Evolutionary conservation across 1,140 invertebrate species (phyloP).

Genomic region (Saccostrea glomerata): DNA sequence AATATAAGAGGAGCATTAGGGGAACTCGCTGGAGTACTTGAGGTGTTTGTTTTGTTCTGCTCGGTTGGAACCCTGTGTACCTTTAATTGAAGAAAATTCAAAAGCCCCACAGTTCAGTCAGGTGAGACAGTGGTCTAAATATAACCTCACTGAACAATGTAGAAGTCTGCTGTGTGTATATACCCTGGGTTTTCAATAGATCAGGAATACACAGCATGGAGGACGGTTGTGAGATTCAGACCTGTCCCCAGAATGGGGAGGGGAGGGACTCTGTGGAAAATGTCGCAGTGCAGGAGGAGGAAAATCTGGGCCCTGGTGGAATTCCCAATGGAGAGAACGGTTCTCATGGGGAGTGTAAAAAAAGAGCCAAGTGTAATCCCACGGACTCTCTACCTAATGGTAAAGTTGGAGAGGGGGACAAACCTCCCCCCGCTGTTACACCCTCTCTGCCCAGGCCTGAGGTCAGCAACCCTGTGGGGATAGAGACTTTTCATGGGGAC

Average conservation of each 20-base stretch:
- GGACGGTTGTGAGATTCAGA: not conserved
- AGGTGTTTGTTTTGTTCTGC: conserved; percentile 27
- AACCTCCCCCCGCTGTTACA: not conserved
- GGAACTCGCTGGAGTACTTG: not conserved
- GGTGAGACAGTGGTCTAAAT: not conserved
- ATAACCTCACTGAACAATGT: not conserved
- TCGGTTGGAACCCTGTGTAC: not conserved
- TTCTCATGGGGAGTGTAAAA: not conserved
- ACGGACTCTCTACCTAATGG: not conserved
- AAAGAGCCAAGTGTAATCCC: not conserved
- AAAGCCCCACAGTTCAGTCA: conserved; percentile 2
- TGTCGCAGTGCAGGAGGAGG: not conserved
- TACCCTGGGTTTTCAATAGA: not conserved
- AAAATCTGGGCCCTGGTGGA: not conserved
- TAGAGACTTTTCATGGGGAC: conserved; percentile 25
- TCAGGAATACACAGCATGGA: not conserved
- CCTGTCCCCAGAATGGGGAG: conserved; percentile 17
- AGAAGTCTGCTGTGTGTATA: conserved; percentile 8
- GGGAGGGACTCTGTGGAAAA: not conserved
- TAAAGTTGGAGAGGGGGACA: not conserved
- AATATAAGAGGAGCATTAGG: not conserved
- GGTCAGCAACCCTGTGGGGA: conserved; percentile 28
- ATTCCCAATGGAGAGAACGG: not conserved
- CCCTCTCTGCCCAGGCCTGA: not conserved
- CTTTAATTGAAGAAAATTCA: not conserved